Conservation (phyloP, 2,113 vertebrate genomes). For the Antennarius striatus region DNA sequence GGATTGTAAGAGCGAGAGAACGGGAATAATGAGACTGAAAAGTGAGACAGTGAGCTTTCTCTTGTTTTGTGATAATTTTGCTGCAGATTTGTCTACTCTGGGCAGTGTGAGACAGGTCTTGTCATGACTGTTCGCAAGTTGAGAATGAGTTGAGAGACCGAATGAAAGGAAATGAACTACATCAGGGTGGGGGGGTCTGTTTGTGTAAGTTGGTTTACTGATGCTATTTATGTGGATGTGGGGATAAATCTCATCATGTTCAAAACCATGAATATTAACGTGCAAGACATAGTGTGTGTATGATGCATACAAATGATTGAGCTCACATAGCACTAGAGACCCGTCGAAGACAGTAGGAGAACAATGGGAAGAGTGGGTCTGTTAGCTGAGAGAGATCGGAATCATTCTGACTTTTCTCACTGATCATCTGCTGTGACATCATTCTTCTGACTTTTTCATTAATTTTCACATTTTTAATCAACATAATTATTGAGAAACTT, state of each 20-base stretch:
- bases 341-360: conserved; percentile 38
- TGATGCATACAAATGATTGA: conserved; percentile 45
- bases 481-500: conserved; percentile 64
- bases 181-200: background rate
- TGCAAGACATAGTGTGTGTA: conserved; percentile 5
- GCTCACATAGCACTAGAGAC: conserved; percentile 33
- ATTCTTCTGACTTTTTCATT: conserved; percentile 72
- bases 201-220: background rate
- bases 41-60: conserved; percentile 40
- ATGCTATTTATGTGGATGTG: conserved; percentile 2
- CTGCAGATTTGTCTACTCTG: conserved; percentile 38
- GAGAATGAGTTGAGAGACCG: conserved; percentile 38
- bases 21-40: conserved; percentile 29
- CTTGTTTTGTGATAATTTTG: conserved; percentile 36
- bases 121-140: conserved; percentile 41
- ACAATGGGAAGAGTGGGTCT: conserved; percentile 21
- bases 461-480: conserved; percentile 76
- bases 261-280: background rate
- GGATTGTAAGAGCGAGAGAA: conserved; percentile 26
- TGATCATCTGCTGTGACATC: conserved; percentile 71
- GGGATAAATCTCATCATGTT: conserved; percentile 31
- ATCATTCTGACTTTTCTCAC: conserved; percentile 66
- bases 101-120: conserved; percentile 18
- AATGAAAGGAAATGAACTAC: background rate
- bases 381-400: conserved; percentile 40